Conservation (phyloP, 2,797 vertebrate genomes). For the Hydrophis major region DNA sequence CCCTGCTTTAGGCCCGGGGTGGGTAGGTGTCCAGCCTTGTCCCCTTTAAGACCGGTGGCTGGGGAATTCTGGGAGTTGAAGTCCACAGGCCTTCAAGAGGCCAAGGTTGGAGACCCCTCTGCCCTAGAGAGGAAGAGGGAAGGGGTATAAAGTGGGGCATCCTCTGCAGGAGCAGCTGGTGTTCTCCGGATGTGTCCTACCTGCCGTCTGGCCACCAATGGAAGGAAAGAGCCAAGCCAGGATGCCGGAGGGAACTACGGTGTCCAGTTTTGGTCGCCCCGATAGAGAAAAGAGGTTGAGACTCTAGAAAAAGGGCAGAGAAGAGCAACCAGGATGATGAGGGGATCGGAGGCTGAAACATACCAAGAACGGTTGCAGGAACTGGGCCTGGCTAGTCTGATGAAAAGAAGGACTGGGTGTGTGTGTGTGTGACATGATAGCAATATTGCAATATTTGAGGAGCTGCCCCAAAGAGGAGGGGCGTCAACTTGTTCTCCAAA, state of each 20-base stretch:
- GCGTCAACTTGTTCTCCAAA: background rate
- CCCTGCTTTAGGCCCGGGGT: too few relatives aligned
- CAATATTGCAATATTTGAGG: fast-evolving
- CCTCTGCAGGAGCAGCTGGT: background rate
- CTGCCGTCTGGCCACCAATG: background rate
- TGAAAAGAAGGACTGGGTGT: background rate
- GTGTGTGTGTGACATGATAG: too few relatives aligned
- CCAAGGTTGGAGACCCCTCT: background rate
- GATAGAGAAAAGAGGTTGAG: background rate
- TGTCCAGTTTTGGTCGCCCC: background rate
- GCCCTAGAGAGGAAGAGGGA: too few relatives aligned
- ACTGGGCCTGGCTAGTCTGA: fast-evolving
- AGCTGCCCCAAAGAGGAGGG: background rate
- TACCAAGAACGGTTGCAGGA: fast-evolving
- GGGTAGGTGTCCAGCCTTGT: too few relatives aligned
- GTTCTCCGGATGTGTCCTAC: background rate
- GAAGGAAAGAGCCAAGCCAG: background rate
- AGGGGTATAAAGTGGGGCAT: background rate
- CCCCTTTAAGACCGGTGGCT: background rate
- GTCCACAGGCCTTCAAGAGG: background rate
- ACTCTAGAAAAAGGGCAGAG: background rate
- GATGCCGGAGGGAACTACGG: background rate
- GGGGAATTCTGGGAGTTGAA: background rate
- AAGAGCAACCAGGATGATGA: background rate
- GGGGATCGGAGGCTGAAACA: background rate